Percentiles rank a stretch among this genome's conserved stretches.
phyloP scores from a whole-genome alignment of 2,888 invertebrate genomes.

The Scelioninae gen. 1 region DNA sequence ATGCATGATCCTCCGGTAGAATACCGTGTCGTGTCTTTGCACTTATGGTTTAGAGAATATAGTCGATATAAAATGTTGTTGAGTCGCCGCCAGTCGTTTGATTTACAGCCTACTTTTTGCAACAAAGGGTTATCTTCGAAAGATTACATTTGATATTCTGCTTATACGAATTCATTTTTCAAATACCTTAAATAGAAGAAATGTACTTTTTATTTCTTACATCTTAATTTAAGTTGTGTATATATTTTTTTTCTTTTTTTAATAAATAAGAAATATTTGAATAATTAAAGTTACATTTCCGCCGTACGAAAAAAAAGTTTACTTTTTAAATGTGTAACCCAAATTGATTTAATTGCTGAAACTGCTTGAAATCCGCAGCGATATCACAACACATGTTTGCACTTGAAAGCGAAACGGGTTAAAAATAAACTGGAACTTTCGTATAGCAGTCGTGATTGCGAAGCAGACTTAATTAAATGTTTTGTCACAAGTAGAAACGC shows the following conservation, averaged over 20 bases:
- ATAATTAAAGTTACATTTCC: too few species aligned
- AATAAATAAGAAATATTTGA: too few species aligned
- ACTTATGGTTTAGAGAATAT: constrained; percentile 39
- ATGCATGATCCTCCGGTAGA: constrained; percentile 41
- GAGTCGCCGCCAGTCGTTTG: constrained; percentile 21
- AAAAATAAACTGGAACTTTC: constrained; percentile 54
- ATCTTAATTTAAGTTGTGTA: too few species aligned
- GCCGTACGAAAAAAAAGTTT: background rate
- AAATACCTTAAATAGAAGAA: too few species aligned
- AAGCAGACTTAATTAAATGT: constrained; percentile 52
- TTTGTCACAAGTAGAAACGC: constrained; percentile 36
- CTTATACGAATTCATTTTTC: too few species aligned
- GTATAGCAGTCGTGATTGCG: constrained; percentile 39
- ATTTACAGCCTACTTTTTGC: constrained; percentile 25
- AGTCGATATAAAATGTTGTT: constrained; percentile 28
- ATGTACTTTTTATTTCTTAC: too few species aligned
- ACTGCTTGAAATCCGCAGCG: constrained; percentile 18
- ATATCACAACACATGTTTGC: constrained; percentile 48
- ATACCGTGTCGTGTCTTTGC: constrained; percentile 45
- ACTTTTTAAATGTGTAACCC: background rate
- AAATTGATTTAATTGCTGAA: background rate
- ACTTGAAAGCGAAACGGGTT: constrained; percentile 46
- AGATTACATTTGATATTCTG: too few species aligned
- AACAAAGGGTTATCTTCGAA: background rate
- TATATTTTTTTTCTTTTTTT: too few species aligned